Evolutionary conservation across 2,113 vertebrate genomes (phyloP), one percentile per base, ranked within the genome.

Genomic region (Malurus alboscapulatus): DNA sequence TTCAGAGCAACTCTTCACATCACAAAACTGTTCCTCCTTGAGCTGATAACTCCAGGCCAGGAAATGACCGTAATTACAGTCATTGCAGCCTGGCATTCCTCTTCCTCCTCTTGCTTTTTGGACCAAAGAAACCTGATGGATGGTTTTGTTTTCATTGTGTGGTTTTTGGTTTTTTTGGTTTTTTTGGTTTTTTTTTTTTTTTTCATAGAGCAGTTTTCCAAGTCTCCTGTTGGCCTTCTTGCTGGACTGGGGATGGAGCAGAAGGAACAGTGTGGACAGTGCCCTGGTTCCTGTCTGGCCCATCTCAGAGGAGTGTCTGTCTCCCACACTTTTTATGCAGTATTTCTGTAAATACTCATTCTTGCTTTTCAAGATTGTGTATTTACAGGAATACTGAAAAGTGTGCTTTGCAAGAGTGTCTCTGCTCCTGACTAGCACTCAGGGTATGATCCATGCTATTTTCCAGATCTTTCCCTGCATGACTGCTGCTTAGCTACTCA

Each of bases 41-140:
- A 65, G 84, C 53, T 0, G 1, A 13, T 66, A 50, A n/a, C 62
- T 12, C 29, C 32, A 42, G 48, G 14, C 13, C 53, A 66, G 74
- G 40, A 57, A 36, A 36, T 57, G 15, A 14, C 45, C 0, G 0
- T 53, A 44, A 26, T 42, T 21, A 9, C 1, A 18, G 1, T 29
- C 32, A 2, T 14, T 3, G 6, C 84, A 84, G 45, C 58, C 54
- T 78, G 53, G 42, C 57, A 48, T 62, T 17, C 8, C 10, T 62
- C 20, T 40, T 26, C 26, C 11, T 73, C 38, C 21, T 59, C 24
- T 50, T 50, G 34, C 24, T 36, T 61, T 92, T 72, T 54, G 72
- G 55, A 32, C 40, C 36, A 26, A 25, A 63, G 79, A 50, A 66
- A 14, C 29, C 32, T 24, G 45, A n/a, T 21, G 26, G 25, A 50